Conservation (phyloP, 2,888 invertebrate species). For the Tipula helvola region DNA sequence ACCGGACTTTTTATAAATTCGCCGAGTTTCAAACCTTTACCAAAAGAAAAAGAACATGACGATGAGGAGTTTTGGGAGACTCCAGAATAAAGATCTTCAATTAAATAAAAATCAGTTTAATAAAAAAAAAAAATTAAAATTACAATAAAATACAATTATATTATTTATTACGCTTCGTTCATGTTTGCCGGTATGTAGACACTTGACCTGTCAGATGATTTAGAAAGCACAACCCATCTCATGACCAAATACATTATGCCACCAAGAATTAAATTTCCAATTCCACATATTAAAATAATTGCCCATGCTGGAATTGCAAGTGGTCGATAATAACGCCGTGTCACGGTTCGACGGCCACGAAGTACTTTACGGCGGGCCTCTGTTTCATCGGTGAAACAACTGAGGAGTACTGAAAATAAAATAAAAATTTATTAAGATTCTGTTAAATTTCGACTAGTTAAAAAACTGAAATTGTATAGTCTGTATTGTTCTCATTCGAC, state of each 20-base stretch:
- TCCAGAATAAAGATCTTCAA: conserved; percentile 32
- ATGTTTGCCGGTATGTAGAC: conserved; percentile 31
- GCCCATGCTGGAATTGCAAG: conserved; percentile 68
- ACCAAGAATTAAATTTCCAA: conserved; percentile 57
- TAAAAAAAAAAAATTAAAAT: not conserved
- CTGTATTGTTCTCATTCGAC: not conserved
- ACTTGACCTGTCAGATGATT: conserved; percentile 26
- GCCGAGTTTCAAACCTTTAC: conserved; percentile 35
- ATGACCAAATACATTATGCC: conserved; percentile 53
- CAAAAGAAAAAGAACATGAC: conserved; percentile 45
- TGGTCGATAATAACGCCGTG: conserved; percentile 55
- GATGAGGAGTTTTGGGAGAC: conserved; percentile 54
- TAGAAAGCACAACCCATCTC: conserved; percentile 50
- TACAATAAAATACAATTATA: not conserved
- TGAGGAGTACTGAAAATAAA: conserved; percentile 46
- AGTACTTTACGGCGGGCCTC: conserved; percentile 70
- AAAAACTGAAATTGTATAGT: too few species aligned
- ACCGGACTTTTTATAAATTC: conserved; percentile 50
- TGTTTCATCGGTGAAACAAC: conserved; percentile 53
- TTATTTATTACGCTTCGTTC: conserved; percentile 23
- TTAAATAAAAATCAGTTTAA: not conserved
- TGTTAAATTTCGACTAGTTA: not conserved
- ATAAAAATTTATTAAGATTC: not conserved
- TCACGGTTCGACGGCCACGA: conserved; percentile 64
- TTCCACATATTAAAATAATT: conserved; percentile 52